Evolutionary conservation across 2,888 invertebrate genomes (phyloP), one percentile per base, ranked within the genome.

Genomic region (Aleiodes leptofemur): DNA sequence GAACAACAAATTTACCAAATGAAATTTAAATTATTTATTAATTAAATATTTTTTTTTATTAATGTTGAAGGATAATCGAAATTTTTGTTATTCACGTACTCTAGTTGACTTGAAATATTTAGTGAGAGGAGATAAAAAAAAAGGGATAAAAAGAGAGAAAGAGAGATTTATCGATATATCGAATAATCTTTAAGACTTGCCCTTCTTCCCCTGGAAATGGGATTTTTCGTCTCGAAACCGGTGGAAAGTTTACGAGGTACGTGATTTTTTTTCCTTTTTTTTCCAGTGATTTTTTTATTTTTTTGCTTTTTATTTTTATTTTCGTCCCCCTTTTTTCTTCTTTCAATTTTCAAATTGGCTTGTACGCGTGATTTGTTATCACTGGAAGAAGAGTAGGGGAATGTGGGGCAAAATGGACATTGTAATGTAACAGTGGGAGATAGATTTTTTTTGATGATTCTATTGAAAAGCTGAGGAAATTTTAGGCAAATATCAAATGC

Each of bases 191-290:
- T 51, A 31, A 6, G 48, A 13, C 23, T 29, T 4, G 7, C 7
- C 7, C 51, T 51, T 68, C n/a, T 31, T 31, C 31, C 29, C 14
- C 31, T 51, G 53, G 34, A 68, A 31, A 68, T 68, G 55, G 71
- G 48, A 72, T 55, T 69, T 73, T 73, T 56, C 73, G 64, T 72
- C 53, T 34, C 57, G 38, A 69, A 43, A 53, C 14, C 61, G 48
- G 70, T 73, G 77, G 77, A 77, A 76, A 77, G 57, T 76, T 77
- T 76, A 61, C 59, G 69, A 72, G 71, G 64, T 64, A 70, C 50
- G 70, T 59, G 29, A 23, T 23, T 23, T 23, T 2, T 50, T 61
- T 14, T 61, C 3, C 4, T 14, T 53, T 61, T 0, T 8, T 38
- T 3, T 61, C 0, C 7, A 61, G n/a, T 61, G 38, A 38, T 61